These are phyloP conservation scores for Chroicocephalus ridibundus DNA, from an alignment of 2,113 vertebrate species.

Conservation along the genomic window DNA sequence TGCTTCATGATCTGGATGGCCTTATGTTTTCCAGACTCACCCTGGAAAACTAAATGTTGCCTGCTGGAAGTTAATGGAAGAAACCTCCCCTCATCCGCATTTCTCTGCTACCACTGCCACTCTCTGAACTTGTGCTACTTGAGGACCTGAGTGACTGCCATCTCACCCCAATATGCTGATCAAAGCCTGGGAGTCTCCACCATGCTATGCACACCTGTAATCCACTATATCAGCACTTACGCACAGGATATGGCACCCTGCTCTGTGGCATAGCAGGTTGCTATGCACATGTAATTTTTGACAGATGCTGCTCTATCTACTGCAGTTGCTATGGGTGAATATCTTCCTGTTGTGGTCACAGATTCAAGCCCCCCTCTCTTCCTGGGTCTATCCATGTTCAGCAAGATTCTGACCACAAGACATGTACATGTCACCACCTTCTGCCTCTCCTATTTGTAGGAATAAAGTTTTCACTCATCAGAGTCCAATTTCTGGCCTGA, in stretches of 20 bases:
- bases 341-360: not conserved
- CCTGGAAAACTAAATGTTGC: not conserved
- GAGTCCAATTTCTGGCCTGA: not conserved
- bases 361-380: not conserved
- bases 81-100: not conserved
- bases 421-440: not conserved
- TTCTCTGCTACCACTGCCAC: not conserved
- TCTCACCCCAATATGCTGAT: not conserved
- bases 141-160: not conserved
- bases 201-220: not conserved
- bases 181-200: not conserved
- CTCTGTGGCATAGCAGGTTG: not conserved
- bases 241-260: accelerated
- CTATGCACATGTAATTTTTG: not conserved
- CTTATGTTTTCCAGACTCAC: not conserved
- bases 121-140: not conserved
- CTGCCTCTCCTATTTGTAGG: not conserved
- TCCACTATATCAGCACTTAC: not conserved
- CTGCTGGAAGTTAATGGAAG: not conserved
- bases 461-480: not conserved
- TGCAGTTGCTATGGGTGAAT: not conserved
- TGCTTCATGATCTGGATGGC: not conserved
- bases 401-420: not conserved
- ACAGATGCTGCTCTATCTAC: not conserved
- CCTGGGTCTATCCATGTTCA: not conserved